Base-by-base conservation (phyloP, 2,888 invertebrate genomes). In the Chamaedrilus cognettii region DNA sequence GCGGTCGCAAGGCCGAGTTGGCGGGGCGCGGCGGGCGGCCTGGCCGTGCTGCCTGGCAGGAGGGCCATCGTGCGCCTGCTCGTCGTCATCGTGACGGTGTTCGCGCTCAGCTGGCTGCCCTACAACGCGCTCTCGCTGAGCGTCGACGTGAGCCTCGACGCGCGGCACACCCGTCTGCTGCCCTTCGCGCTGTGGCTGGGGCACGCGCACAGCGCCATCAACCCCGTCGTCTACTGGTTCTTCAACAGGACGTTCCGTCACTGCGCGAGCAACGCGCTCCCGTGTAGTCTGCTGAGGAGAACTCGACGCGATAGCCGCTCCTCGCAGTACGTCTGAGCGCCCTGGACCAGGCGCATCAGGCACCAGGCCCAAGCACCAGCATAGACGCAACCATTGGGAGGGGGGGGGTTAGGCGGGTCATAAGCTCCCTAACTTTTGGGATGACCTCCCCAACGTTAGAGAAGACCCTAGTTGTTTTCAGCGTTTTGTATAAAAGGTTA, bases 181-280 rank as follows among this genome's bases (percentile, higher is more conserved):
- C 84, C 84, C 57, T 87, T 87, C 75, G 85, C 86, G 70, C 83
- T 88, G 62, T 83, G 87, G 75, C 79, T 88, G 73, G 92, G 92
- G 15, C 91, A 92, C 79, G 88, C 91, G 67, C 91, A 92, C 82
- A 91, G 91, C 51, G 92, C 91, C 34, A 84, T 92, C 60, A 91
- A 91, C 79, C 92, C 92, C 15, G 87, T 91, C 19, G 88, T 92
- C 62, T 92, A 91, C 80, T 92, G 91, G 91, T 87, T 88, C 71
- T 85, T 92, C 76, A 91, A 92, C 83, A 75, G 76, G 52, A 74
- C 75, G 26, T 80, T 81, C 64, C 32, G 66, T 11, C 65, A 70
- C 64, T 66, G 68, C 61, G 68, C 68, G 63, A 65, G 63, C 31
- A 55, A 64, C 19, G 70, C 64, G 2, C 42, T 70, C 5, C n/a